Base-by-base conservation (phyloP, 23 tunicate species). In the Ciona savignyi region DNA sequence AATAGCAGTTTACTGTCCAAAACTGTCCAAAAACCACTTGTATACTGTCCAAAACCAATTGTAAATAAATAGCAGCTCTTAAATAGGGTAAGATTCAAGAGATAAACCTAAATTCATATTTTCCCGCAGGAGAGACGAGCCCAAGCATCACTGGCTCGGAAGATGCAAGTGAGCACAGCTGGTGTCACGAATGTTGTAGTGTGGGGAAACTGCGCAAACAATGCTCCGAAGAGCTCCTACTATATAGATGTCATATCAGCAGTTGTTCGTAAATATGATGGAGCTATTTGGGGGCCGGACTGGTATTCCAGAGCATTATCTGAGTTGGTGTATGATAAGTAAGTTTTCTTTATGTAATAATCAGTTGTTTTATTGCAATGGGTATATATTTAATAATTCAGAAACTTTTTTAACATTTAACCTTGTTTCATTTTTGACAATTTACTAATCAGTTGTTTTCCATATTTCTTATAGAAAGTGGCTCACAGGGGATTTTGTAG, bases 251-350 rank as follows among this genome's bases (percentile, higher is more conserved):
- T 79, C 30, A 30, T 68, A 22, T 0, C 29, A 19, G 85, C 73
- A 33, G 67, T 72, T 15, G 81, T 77, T 23, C 80, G 78, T 30
- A 74, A 74, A n/a, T 83, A 90, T 29, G 89, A 90, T 34, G 89
- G 97, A 1, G 97, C 97, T 4, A 63, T 90, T 4, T 74, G 74
- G 78, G 97, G 97, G 0, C 97, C 97, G 27, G 28, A 71, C 27
- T 90, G 97, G 97, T 83, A 82, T 65, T 74, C 97, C 23, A 68
- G 97, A 33, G 27, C 81, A 1, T 72, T 83, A 0, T 33, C 74
- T 25, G 97, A 90, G 32, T 75, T 90, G 85, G 70, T 90, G 30
- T 68, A 83, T 70, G 97, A 90, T 61, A 70, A 80, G 97, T 90
- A 65, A 69, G 89, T 65, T 73, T 32, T 1, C 26, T 2, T 4